Conservation (phyloP, 2,797 vertebrate species). For the Anguilla anguilla region DNA sequence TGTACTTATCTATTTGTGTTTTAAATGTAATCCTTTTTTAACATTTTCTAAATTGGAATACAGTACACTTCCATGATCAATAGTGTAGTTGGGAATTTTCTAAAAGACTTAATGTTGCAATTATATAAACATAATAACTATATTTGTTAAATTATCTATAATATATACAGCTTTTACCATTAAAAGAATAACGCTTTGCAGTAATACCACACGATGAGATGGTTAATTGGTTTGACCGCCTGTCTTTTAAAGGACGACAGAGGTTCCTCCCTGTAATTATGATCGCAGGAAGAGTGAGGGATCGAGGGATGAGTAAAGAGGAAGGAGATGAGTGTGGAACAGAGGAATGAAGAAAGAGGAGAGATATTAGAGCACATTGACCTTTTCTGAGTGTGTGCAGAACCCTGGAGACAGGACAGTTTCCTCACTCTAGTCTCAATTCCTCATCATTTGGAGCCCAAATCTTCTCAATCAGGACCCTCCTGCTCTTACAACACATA, state of each 20-base stretch:
- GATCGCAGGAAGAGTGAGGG: not conserved
- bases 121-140: not conserved
- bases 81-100: not conserved
- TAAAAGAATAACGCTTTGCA: slow-evolving; percentile 83
- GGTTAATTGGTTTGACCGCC: slow-evolving; percentile 78
- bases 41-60: not conserved
- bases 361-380: not conserved
- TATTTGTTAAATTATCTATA: not conserved
- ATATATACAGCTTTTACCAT: not conserved
- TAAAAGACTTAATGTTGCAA: not conserved
- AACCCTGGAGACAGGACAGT: not conserved
- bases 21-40: not conserved
- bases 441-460: not conserved
- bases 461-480: not conserved
- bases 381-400: not conserved
- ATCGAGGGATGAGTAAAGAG: not conserved
- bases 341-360: not conserved
- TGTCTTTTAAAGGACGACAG: slow-evolving; percentile 54
- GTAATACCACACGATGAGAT: slow-evolving; percentile 89
- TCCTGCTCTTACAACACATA: not conserved
- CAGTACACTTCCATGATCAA: not conserved
- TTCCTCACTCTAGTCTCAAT: not conserved
- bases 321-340: not conserved
- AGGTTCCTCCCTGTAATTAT: slow-evolving; percentile 29
- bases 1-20: not conserved